These are phyloP conservation scores for Chymomyza caudatula DNA, from an alignment of 2,888 invertebrate genomes.

Conservation along the genomic window DNA sequence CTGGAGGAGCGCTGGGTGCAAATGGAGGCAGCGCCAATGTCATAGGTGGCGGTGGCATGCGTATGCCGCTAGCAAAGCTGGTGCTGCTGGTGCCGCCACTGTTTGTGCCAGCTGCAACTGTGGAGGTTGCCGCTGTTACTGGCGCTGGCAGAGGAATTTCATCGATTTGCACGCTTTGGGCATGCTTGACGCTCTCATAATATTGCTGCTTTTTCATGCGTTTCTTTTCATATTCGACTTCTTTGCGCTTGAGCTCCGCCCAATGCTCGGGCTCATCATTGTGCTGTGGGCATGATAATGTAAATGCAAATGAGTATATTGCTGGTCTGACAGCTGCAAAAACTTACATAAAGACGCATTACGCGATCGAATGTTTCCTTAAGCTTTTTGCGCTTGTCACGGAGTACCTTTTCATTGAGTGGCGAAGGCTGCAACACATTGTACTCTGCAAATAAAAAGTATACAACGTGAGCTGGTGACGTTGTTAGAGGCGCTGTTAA, in stretches of 20 bases:
- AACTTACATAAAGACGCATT: slow-evolving; percentile 95
- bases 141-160: slow-evolving; percentile 97
- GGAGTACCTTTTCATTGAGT: slow-evolving; percentile 96
- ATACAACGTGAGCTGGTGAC: neutral
- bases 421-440: slow-evolving; percentile 96
- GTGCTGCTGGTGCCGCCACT: slow-evolving; percentile 34
- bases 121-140: slow-evolving; percentile 32
- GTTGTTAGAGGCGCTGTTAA: neutral
- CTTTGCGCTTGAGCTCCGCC: slow-evolving; percentile 92
- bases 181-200: slow-evolving; percentile 96
- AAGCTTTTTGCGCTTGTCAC: slow-evolving; percentile 96
- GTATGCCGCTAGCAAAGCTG: slow-evolving; percentile 60
- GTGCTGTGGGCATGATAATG: slow-evolving; percentile 81
- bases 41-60: slow-evolving; percentile 75
- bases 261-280: slow-evolving; percentile 97
- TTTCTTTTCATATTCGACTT: slow-evolving; percentile 94
- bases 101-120: slow-evolving; percentile 72
- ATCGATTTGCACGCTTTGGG: slow-evolving; percentile 95
- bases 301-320: neutral
- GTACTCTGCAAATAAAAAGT: slow-evolving; percentile 83
- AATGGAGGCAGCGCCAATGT: slow-evolving; percentile 75
- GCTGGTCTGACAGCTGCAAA: slow-evolving; percentile 37
- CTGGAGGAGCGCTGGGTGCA: slow-evolving; percentile 82
- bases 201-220: slow-evolving; percentile 92
- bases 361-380: slow-evolving; percentile 97